phyloP scores from a whole-genome alignment of 2,797 vertebrate genomes.

The Anableps anableps region DNA sequence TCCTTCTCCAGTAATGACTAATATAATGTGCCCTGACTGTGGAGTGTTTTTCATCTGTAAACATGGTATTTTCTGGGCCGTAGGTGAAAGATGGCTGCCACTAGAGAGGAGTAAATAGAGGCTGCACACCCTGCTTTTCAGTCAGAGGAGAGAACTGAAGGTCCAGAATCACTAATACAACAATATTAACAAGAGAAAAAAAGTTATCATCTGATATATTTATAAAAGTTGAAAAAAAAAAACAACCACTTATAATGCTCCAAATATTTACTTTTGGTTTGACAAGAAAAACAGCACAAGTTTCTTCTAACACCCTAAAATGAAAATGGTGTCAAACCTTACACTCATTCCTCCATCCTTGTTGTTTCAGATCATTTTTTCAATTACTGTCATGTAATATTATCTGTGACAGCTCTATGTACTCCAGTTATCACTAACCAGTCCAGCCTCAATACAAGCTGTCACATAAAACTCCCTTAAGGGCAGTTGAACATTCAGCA shows the following conservation, averaged over 20 bases:
- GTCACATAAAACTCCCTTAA: conserved; percentile 44
- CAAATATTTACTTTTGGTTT: conserved; percentile 11
- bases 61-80: conserved; percentile 60
- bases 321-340: conserved; percentile 33
- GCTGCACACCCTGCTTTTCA: conserved; percentile 34
- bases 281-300: conserved; percentile 26
- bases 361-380: conserved; percentile 42
- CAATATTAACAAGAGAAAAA: conserved; percentile 30
- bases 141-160: conserved; percentile 40
- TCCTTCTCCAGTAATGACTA: conserved; percentile 52
- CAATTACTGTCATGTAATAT: conserved; percentile 51
- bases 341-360: conserved; percentile 13
- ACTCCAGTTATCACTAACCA: conserved; percentile 41
- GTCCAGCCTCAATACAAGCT: conserved; percentile 33
- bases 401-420: conserved; percentile 33
- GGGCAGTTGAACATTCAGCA: conserved; percentile 28
- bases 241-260: background rate
- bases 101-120: conserved; percentile 23
- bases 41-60: conserved; percentile 58
- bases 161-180: conserved; percentile 21
- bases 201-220: conserved; percentile 4
- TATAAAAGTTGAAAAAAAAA: background rate
- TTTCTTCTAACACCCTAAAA: background rate
- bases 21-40: conserved; percentile 53
- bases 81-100: conserved; percentile 37